Base-by-base conservation (phyloP, 2,888 invertebrate species). In the Acanthacorydalis orientalis region DNA sequence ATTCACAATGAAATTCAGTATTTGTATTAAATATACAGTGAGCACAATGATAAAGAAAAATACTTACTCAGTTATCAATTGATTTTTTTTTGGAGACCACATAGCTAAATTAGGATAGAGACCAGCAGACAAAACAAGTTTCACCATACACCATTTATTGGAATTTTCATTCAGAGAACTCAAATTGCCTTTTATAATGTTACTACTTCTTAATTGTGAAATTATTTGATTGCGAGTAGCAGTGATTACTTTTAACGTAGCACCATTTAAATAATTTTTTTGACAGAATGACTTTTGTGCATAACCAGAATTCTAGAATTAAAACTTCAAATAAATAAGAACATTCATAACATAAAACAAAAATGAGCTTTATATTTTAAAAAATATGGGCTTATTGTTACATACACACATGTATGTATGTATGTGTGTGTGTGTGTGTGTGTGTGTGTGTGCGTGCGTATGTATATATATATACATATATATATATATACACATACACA, bases 241-340 rank as follows among this genome's bases (percentile, higher is more conserved):
- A 10, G 82, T 77, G 31, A 96, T 83, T 77, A 88, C 84, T 59
- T 91, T 89, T 88, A 97, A 89, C 0, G 85, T 80, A 0, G 86
- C 79, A 0, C 80, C 72, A 37, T 84, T 84, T 47, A 90, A 73
- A 51, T 80, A 83, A 59, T 87, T 80, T 48, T 81, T 75, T 7
- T 78, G 70, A 64, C 89, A 89, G 60, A 85, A 37, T 1, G 37
- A 7, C 10, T 37, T 37, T 37, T 37, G 12, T 37, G 37, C 7
- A 37, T 15, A 15, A 12, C 41, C 14, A 9, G 14, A 2, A 12
- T 37, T 37, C n/a, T n/a, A n/a, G n/a, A n/a, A n/a, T n/a, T n/a
- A n/a, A n/a, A n/a, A n/a, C n/a, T n/a, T n/a, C n/a, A n/a, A n/a
- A n/a, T n/a, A n/a, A n/a, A n/a, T n/a, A n/a, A n/a, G n/a, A n/a